Conservation (phyloP, 2,113 vertebrate genomes). For the Bucco capensis region DNA sequence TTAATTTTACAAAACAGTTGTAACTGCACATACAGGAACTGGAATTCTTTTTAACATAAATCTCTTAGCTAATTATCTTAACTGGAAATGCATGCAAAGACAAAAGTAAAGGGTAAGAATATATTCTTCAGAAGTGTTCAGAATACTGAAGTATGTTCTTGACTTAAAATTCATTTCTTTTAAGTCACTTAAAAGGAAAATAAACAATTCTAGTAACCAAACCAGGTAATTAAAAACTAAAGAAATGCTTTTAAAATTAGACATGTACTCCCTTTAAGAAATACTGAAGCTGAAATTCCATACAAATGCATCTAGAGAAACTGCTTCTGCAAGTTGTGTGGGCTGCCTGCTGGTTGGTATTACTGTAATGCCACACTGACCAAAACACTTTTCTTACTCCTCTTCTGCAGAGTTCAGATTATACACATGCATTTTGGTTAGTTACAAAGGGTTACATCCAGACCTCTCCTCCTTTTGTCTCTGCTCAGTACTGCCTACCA, state of each 20-base stretch:
- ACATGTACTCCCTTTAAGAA: neutral
- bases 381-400: neutral
- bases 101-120: neutral
- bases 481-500: neutral
- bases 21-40: neutral
- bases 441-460: neutral
- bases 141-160: neutral
- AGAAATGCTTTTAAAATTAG: neutral
- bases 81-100: neutral
- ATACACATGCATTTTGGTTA: neutral
- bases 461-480: neutral
- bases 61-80: neutral
- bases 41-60: neutral
- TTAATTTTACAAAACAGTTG: constrained; percentile 4
- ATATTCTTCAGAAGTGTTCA: neutral
- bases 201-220: neutral
- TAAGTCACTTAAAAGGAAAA: constrained; percentile 23
- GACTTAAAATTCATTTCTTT: neutral
- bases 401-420: neutral
- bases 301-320: neutral
- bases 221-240: neutral
- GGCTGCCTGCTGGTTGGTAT: neutral
- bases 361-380: neutral
- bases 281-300: neutral
- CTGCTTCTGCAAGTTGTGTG: neutral